These are phyloP conservation scores for Chondrosia reniformis DNA, from an alignment of 37 sponge, comb jelly and placozoan species.

Conservation along the genomic window DNA sequence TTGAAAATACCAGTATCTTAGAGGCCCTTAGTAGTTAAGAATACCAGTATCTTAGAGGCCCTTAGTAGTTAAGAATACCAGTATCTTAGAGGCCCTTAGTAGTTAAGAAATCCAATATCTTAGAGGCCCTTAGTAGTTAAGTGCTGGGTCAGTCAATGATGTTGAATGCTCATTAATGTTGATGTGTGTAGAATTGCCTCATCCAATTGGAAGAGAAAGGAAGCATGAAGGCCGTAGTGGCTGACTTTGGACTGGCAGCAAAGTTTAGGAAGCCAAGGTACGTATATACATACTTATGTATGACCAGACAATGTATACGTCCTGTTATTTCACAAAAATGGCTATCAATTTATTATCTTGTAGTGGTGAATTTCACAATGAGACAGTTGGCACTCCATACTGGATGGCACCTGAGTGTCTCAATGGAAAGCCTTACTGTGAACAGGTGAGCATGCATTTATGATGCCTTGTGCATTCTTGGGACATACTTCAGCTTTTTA, in stretches of 20 bases:
- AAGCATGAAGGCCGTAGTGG: conserved; percentile 59
- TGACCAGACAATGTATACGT: neutral
- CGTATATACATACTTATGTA: neutral
- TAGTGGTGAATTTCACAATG: conserved; percentile 50
- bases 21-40: too few relatives aligned
- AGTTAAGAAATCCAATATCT: too few relatives aligned
- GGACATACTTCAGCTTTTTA: neutral
- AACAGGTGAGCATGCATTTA: conserved; percentile 29
- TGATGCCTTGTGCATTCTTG: neutral
- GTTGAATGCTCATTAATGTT: too few relatives aligned
- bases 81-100: too few relatives aligned
- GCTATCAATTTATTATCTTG: too few relatives aligned
- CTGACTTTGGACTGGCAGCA: conserved; percentile 96
- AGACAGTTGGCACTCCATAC: conserved; percentile 85
- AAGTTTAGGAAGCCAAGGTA: conserved; percentile 70
- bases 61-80: too few relatives aligned
- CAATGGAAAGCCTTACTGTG: conserved; percentile 71
- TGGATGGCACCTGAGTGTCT: conserved; percentile 95
- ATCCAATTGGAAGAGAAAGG: conserved; percentile 49
- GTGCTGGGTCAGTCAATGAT: too few relatives aligned
- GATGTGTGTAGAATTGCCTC: conserved; percentile 70
- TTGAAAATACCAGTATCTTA: too few relatives aligned
- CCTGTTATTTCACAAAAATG: neutral
- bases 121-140: too few relatives aligned
- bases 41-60: too few relatives aligned